Conservation (phyloP, 2,797 vertebrate genomes). For the Hemitrygon akajei region DNA sequence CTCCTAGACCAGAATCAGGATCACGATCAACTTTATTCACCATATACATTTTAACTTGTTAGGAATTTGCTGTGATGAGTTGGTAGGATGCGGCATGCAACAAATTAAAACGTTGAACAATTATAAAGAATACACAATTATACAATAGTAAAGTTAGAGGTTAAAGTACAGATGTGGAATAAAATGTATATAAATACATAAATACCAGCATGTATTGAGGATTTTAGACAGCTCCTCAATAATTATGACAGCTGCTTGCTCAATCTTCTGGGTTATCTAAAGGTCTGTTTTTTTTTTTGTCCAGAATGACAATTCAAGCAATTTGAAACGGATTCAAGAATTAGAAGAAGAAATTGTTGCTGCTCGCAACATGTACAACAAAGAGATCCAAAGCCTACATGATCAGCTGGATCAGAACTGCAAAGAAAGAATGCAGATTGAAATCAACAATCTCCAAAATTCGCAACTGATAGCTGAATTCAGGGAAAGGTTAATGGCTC, state of each 20-base stretch:
- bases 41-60: too few species aligned
- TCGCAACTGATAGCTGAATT: neutral
- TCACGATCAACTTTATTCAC: too few species aligned
- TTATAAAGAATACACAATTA: too few species aligned
- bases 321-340: constrained; percentile 4
- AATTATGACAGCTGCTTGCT: neutral
- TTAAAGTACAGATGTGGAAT: too few species aligned
- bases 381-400: constrained; percentile 35
- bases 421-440: neutral
- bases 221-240: neutral
- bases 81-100: too few species aligned
- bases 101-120: too few species aligned
- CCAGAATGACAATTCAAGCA: neutral
- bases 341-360: constrained; percentile 38
- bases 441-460: neutral
- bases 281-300: neutral
- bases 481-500: constrained; percentile 38
- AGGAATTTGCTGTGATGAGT: too few species aligned
- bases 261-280: neutral
- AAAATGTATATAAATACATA: too few species aligned
- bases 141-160: too few species aligned
- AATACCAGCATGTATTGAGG: too few species aligned
- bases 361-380: constrained; percentile 33
- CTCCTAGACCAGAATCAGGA: neutral
- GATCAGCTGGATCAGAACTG: constrained; percentile 34